Evolutionary conservation across 1,140 invertebrate genomes (phyloP).

Genomic region (Dermatophagoides farinae): DNA sequence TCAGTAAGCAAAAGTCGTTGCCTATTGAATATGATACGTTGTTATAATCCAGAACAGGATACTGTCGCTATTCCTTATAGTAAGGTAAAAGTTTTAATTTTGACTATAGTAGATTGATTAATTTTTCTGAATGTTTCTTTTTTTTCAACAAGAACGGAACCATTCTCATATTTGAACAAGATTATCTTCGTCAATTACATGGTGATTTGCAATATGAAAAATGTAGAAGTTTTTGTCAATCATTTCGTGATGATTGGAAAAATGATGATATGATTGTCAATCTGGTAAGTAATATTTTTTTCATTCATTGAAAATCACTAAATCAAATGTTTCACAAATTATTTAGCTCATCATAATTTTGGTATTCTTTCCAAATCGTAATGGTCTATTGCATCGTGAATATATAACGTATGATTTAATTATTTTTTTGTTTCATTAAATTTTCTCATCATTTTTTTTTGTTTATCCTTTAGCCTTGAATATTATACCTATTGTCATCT

Average conservation of each 20-base stretch:
- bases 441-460: too few species aligned
- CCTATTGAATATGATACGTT: background rate
- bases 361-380: conserved; percentile 58
- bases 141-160: background rate
- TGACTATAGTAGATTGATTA: too few species aligned
- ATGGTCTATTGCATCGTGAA: conserved; percentile 55
- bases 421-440: too few species aligned
- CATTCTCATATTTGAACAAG: background rate
- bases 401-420: conserved; percentile 33
- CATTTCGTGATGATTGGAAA: conserved; percentile 54
- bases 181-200: background rate
- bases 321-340: conserved; percentile 24
- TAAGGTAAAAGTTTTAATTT: background rate
- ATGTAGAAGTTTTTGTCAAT: conserved; percentile 50
- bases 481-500: conserved; percentile 80
- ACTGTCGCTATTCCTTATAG: background rate
- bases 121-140: too few species aligned
- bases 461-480: conserved; percentile 48
- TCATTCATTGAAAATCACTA: background rate
- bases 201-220: background rate
- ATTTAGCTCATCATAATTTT: conserved; percentile 61
- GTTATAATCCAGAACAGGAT: background rate
- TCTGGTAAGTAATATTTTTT: background rate
- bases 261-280: conserved; percentile 45
- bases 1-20: conserved; percentile 63